phyloP scores from a whole-genome alignment of 2,797 vertebrate genomes.

The Helostoma temminkii region DNA sequence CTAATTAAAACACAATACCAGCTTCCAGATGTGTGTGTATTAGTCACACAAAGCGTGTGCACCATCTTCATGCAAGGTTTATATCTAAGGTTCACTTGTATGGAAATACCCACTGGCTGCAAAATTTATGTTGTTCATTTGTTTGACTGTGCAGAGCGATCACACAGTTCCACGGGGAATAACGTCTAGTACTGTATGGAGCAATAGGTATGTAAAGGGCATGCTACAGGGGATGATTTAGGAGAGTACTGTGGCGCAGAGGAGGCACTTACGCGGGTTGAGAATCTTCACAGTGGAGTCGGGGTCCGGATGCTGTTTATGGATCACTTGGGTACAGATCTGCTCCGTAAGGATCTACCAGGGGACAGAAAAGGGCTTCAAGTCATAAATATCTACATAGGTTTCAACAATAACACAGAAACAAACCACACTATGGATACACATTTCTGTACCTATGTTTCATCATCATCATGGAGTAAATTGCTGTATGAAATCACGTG shows the following conservation, averaged over 20 bases:
- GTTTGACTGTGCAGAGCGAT: constrained; percentile 65
- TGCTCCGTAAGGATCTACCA: constrained; percentile 96
- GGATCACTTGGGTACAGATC: constrained; percentile 98
- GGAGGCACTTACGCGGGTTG: constrained; percentile 94
- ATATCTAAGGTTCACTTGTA: constrained; percentile 40
- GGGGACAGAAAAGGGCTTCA: constrained; percentile 48
- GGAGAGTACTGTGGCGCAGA: constrained; percentile 51
- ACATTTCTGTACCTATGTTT: constrained; percentile 25
- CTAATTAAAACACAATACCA: constrained; percentile 28
- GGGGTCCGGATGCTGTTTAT: constrained; percentile 98
- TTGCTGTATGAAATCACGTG: constrained; percentile 37
- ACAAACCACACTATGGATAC: constrained; percentile 36
- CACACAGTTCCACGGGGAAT: constrained; percentile 59
- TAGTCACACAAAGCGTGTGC: constrained; percentile 45
- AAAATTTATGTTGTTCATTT: constrained; percentile 75
- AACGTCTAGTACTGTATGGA: constrained; percentile 49
- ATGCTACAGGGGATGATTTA: constrained; percentile 68
- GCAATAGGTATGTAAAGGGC: constrained; percentile 68
- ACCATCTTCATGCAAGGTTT: constrained; percentile 37
- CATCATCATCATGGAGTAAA: constrained; percentile 4
- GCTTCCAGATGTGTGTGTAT: constrained; percentile 35
- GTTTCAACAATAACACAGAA: constrained; percentile 54
- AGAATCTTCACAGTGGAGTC: constrained; percentile 98
- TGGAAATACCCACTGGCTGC: constrained; percentile 54
- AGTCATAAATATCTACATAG: constrained; percentile 63